Evolutionary conservation across 1,140 invertebrate genomes (phyloP).

Genomic region (Bombus ignitus): DNA sequence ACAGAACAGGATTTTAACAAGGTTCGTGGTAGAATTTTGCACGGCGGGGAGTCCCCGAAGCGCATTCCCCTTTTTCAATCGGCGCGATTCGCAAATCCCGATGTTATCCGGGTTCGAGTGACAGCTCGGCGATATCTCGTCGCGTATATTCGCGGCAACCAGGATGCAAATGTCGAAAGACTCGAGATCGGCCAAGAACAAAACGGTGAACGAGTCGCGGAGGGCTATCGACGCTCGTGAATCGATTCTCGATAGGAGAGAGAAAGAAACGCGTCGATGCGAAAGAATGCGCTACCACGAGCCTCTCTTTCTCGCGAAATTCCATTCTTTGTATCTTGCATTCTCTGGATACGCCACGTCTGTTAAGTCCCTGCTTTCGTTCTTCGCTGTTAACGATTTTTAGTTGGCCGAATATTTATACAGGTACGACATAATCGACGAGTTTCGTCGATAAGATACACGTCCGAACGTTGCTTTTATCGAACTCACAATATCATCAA

Average conservation of each 20-base stretch:
- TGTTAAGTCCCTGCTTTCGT: background rate
- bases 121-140: constrained; percentile 40
- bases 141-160: constrained; percentile 29
- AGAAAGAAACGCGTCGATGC: background rate
- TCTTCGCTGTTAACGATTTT: background rate
- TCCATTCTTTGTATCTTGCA: background rate
- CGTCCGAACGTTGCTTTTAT: no score
- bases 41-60: constrained; percentile 10
- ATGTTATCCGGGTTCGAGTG: constrained; percentile 52
- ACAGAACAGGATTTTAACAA: background rate
- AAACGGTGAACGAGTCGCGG: background rate
- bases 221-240: constrained; percentile 34
- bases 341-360: no score
- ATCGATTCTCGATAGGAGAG: constrained; percentile 15
- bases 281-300: constrained; percentile 9
- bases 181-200: background rate
- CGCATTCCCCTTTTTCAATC: background rate
- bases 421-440: no score
- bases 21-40: constrained; percentile 8
- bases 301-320: background rate
- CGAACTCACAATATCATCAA: no score
- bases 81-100: constrained; percentile 12
- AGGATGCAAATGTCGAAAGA: constrained; percentile 59
- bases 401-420: no score
- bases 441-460: no score